phyloP scores from a whole-genome alignment of 2,888 invertebrate genomes.

The Euspilapteryx auroguttella region DNA sequence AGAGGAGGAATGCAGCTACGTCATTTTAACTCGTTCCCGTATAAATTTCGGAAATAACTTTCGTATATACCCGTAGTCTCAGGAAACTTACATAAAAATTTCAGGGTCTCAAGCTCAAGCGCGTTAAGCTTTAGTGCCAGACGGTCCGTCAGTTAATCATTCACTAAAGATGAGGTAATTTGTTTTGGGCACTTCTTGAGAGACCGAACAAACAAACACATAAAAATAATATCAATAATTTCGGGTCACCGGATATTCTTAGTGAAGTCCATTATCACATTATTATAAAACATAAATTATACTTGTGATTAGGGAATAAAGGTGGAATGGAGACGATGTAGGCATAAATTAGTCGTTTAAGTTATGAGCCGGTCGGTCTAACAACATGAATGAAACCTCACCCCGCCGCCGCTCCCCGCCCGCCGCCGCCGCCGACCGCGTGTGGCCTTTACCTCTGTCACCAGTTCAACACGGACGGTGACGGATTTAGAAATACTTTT shows the following conservation, averaged over 20 bases:
- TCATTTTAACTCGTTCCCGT: too few species aligned
- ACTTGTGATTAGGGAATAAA: not conserved
- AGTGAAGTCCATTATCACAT: conserved; percentile 21
- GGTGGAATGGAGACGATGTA: conserved; percentile 17
- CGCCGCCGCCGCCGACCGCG: conserved; percentile 25
- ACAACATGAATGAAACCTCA: conserved; percentile 58
- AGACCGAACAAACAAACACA: not conserved
- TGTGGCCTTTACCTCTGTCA: conserved; percentile 43
- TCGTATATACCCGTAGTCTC: too few species aligned
- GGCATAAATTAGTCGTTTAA: conserved; percentile 57
- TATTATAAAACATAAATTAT: conserved; percentile 9
- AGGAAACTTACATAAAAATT: not conserved
- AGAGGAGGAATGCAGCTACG: too few species aligned
- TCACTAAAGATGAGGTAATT: too few species aligned
- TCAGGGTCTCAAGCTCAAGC: too few species aligned
- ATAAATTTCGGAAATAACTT: too few species aligned
- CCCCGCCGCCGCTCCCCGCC: conserved; percentile 17
- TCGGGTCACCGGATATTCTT: not conserved
- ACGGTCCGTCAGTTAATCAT: too few species aligned
- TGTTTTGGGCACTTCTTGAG: not conserved
- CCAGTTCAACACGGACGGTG: too few species aligned
- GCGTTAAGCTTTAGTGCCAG: too few species aligned
- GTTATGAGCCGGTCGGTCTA: conserved; percentile 57
- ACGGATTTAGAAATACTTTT: too few species aligned
- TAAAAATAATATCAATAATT: not conserved